Percentiles rank a stretch among this genome's conserved stretches.
Conservation (phyloP, 1,140 invertebrate species). For the Ephestia elutella region DNA sequence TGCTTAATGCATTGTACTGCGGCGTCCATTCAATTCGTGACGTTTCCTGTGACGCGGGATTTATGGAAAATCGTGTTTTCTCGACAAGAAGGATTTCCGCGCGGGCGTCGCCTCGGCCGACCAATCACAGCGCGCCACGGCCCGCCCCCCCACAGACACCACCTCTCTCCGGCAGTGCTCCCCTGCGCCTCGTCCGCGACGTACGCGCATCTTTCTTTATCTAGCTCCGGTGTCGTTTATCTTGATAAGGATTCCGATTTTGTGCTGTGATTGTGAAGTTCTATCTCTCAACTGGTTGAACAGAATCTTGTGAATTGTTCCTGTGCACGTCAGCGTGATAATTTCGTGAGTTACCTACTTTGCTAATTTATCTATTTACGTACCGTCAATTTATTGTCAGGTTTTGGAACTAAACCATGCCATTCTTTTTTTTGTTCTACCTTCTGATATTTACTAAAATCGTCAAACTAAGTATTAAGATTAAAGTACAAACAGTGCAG, state of each 20-base stretch:
- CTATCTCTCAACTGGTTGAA: neutral
- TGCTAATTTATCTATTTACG: too few relatives aligned
- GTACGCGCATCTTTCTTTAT: conserved; percentile 16
- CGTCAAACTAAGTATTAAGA: too few relatives aligned
- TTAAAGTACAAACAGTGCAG: too few relatives aligned
- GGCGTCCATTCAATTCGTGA: neutral
- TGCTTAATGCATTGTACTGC: neutral
- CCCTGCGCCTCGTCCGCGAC: conserved; percentile 34
- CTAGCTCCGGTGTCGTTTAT: neutral
- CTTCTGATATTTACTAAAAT: too few relatives aligned
- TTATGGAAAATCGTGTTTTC: conserved; percentile 23
- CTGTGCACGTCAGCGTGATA: neutral
- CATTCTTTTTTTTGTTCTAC: too few relatives aligned
- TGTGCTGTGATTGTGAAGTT: conserved; percentile 11
- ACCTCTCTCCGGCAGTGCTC: conserved; percentile 49
- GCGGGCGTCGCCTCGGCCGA: neutral
- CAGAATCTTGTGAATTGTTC: neutral
- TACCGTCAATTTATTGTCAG: too few relatives aligned
- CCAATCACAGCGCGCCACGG: neutral
- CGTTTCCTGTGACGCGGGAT: neutral
- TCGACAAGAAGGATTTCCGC: conserved; percentile 7
- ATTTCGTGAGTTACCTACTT: neutral
- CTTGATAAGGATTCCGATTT: conserved; percentile 3
- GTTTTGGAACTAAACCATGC: too few relatives aligned
- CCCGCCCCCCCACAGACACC: conserved; percentile 18